Evolutionary conservation across 2,797 vertebrate species (phyloP).

Genomic region (Trachurus trachurus): DNA sequence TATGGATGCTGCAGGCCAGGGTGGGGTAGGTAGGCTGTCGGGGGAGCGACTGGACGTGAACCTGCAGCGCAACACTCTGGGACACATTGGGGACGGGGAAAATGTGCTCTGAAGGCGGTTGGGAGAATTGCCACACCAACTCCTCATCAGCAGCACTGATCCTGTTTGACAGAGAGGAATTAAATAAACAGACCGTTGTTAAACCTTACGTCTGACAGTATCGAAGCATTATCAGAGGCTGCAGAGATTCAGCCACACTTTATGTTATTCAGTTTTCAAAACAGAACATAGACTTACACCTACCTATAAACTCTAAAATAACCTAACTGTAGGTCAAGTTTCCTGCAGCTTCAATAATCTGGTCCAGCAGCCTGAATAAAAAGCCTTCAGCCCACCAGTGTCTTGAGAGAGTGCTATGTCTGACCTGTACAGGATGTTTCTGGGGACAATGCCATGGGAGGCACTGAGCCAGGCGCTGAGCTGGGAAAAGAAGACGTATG

Average conservation of each 20-base stretch:
- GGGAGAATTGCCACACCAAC: constrained; percentile 95
- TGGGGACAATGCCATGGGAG: constrained; percentile 97
- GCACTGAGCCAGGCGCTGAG: constrained; percentile 99
- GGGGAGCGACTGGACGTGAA: constrained; percentile 97
- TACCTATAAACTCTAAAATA: constrained; percentile 17
- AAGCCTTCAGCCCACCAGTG: constrained; percentile 31
- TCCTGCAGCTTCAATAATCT: constrained; percentile 16
- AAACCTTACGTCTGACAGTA: constrained; percentile 17
- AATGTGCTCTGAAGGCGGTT: constrained; percentile 95
- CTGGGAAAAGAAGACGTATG: constrained; percentile 99
- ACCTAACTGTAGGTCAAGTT: constrained; percentile 1
- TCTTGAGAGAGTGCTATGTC: constrained; percentile 51
- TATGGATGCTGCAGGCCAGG: constrained; percentile 96
- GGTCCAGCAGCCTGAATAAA: constrained; percentile 24
- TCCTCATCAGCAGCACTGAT: constrained; percentile 97
- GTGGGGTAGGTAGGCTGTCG: constrained; percentile 96
- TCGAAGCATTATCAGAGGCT: constrained; percentile 1
- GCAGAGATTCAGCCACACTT: constrained; percentile 15
- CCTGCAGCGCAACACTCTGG: constrained; percentile 96
- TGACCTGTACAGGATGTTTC: constrained; percentile 99
- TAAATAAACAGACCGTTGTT: constrained; percentile 13
- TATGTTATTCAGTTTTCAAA: constrained; percentile 23
- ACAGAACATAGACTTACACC: background rate
- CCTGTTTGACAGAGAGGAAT: constrained; percentile 81
- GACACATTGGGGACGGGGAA: constrained; percentile 98